A percentile compares a stretch with the other conserved stretches of the same genome.
phyloP scores from a whole-genome alignment of 1,140 invertebrate species.

The Caenorhabditis remanei region DNA sequence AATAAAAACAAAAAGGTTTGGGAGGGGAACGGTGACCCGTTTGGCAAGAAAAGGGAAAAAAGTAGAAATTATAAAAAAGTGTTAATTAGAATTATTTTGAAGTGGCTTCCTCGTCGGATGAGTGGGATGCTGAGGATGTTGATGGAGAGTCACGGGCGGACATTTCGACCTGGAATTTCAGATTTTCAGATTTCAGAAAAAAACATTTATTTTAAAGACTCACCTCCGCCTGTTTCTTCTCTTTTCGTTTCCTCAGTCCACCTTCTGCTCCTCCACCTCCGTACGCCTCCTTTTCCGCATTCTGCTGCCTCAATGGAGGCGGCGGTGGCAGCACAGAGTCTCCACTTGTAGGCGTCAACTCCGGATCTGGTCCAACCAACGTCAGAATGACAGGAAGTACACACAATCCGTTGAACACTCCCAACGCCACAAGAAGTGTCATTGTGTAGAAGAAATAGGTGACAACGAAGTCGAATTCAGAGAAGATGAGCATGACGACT shows the following conservation, averaged over 20 bases:
- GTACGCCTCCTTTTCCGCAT: conserved; percentile 26
- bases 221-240: conserved; percentile 33
- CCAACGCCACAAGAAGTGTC: conserved; percentile 86
- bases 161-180: conserved; percentile 17
- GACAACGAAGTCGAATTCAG: conserved; percentile 95
- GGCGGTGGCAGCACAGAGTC: conserved; percentile 31
- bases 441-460: conserved; percentile 90
- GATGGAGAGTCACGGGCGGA: conserved; percentile 18
- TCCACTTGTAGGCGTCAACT: conserved; percentile 78
- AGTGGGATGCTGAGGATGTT: conserved; percentile 4
- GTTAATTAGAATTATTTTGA: not conserved
- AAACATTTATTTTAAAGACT: not conserved
- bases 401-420: conserved; percentile 89
- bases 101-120: not conserved
- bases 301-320: conserved; percentile 57
- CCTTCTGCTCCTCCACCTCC: not conserved
- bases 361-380: conserved; percentile 88
- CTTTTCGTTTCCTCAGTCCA: conserved; percentile 27
- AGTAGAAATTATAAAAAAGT: not conserved
- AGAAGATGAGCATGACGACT: conserved; percentile 88
- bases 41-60: conserved; percentile 17
- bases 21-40: conserved; percentile 34
- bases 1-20: conserved; percentile 3
- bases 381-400: conserved; percentile 91
- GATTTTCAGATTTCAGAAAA: not conserved